Base-by-base conservation (phyloP, 2,113 vertebrate species). In the Ailurus styani region DNA sequence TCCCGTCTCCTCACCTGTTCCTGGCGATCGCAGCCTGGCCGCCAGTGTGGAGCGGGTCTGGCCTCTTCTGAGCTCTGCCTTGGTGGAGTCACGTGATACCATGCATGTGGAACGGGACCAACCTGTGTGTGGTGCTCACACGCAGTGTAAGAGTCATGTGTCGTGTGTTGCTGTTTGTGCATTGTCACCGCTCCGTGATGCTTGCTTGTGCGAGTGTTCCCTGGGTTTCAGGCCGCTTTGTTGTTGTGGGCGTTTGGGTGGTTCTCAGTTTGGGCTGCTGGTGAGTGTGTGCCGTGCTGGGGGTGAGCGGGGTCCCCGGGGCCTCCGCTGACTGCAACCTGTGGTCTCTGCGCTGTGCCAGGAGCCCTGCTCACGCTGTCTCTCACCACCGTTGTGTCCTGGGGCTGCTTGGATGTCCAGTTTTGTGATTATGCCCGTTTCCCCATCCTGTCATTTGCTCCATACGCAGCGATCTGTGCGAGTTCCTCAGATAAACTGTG, bases 91-190 rank as follows among this genome's bases (percentile, higher is more conserved):
- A 5, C 6, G 1, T 21, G 75, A 25, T 42, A 23, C 4, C 70
- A 37, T 2, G 18, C 3, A 8, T n/a, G n/a, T 18, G 4, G 66
- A 37, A n/a, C 34, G 21, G 66, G 12, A 45, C 25, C 15, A 25
- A 13, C 40, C 3, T 2, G 42, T 31, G 72, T 75, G 72, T 7
- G 14, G 42, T 29, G 1, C 42, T 31, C 14, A 75, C 14, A 4
- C 13, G 8, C 72, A 29, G 72, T 15, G 2, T 1, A 0, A 55
- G 90, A 1, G 9, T 4, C 37, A 0, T 0, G 4, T 7, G 47
- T 1, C 0, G 14, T 10, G 12, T 11, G 60, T 70, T 8, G 29
- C 0, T 20, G 62, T 42, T 13, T 4, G 14, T 45, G 42, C 29
- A 14, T 45, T 18, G 73, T 77, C 42, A 18, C 73, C 0, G 7